These are phyloP conservation scores for Mungos mungo DNA, from an alignment of 2,113 vertebrate genomes.

Conservation along the genomic window DNA sequence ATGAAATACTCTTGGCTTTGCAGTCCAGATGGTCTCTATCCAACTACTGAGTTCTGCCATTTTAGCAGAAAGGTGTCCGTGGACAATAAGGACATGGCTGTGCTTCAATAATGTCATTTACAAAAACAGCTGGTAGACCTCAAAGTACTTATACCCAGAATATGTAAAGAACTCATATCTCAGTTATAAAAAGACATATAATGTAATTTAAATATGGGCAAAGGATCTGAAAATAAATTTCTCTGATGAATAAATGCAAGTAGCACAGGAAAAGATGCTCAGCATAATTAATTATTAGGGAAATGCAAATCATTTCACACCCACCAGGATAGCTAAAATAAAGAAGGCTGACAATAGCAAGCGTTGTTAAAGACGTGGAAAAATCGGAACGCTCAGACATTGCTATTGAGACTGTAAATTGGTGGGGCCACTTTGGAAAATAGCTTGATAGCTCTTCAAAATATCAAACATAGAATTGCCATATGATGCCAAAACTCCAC, in stretches of 20 bases:
- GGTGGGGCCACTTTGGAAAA: background rate
- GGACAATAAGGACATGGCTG: background rate
- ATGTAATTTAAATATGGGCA: background rate
- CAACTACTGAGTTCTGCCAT: background rate
- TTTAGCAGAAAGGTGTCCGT: background rate
- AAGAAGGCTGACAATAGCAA: background rate
- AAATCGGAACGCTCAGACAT: background rate
- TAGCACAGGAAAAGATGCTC: background rate
- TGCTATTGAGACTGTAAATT: background rate
- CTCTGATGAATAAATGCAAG: background rate
- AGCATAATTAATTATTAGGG: background rate
- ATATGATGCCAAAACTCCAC: background rate
- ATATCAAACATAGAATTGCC: background rate
- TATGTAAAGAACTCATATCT: background rate
- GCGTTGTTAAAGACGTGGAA: background rate
- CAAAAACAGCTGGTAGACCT: background rate
- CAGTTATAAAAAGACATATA: background rate
- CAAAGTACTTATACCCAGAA: background rate
- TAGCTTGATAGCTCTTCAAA: background rate
- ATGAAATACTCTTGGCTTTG: background rate
- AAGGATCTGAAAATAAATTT: background rate
- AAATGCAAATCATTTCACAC: background rate
- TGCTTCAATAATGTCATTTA: background rate
- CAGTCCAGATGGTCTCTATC: background rate
- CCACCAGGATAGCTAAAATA: background rate